phyloP scores from a whole-genome alignment of 2,888 invertebrate species.

The Athalia circularis region DNA sequence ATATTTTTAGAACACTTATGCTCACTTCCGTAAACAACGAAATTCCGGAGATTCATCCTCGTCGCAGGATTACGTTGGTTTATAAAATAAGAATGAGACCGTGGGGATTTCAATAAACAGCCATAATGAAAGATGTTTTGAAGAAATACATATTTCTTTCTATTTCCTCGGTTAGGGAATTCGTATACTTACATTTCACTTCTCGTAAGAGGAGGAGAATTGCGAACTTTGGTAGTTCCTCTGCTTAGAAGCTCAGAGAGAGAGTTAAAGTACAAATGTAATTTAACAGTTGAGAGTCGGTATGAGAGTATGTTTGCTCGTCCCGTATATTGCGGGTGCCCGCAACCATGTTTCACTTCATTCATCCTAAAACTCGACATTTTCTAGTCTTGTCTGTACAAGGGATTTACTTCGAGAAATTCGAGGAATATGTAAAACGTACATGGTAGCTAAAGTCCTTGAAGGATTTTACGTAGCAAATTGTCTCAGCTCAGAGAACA shows the following conservation, averaged over 20 bases:
- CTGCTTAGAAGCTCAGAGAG: slow-evolving; percentile 16
- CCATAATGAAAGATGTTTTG: not conserved
- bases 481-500: slow-evolving; percentile 6
- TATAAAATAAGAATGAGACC: slow-evolving; percentile 12
- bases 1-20: too few species aligned
- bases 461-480: slow-evolving; percentile 5
- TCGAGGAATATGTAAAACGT: slow-evolving; percentile 16
- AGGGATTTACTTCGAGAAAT: not conserved
- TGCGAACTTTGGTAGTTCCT: slow-evolving; percentile 3
- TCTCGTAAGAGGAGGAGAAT: not conserved
- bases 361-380: not conserved
- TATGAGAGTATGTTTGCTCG: slow-evolving; percentile 31
- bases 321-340: slow-evolving; percentile 27
- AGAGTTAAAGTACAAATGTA: slow-evolving; percentile 21
- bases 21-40: too few species aligned
- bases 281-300: slow-evolving; percentile 20
- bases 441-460: not conserved
- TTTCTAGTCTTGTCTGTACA: not conserved
- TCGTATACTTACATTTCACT: not conserved
- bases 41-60: too few species aligned
- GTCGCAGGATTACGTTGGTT: not conserved
- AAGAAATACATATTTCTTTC: slow-evolving; percentile 23
- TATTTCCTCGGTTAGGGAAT: slow-evolving; percentile 14
- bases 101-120: slow-evolving; percentile 8
- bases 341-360: slow-evolving; percentile 40